Evolutionary conservation across 2,888 invertebrate genomes (phyloP).

Genomic region (Himalopsyche kuldschensis): DNA sequence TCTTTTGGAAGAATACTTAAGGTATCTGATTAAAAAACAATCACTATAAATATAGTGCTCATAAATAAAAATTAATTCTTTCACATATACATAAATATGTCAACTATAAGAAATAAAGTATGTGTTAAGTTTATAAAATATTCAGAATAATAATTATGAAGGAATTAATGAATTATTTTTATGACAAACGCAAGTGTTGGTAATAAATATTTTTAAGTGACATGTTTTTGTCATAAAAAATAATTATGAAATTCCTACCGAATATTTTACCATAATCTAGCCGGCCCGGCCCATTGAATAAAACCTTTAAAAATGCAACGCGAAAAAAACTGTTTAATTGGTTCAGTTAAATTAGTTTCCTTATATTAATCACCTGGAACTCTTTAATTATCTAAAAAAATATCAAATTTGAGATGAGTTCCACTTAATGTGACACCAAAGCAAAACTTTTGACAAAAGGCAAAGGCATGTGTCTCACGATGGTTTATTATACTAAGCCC

Average conservation of each 20-base stretch:
- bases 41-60: too few relatives aligned
- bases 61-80: too few relatives aligned
- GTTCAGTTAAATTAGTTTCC: background rate
- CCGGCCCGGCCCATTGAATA: background rate
- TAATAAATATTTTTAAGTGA: background rate
- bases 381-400: conserved; percentile 10
- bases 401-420: background rate
- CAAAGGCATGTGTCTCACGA: background rate
- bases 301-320: background rate
- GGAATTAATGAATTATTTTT: too few relatives aligned
- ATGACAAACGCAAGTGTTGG: background rate
- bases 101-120: too few relatives aligned
- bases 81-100: too few relatives aligned
- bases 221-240: background rate
- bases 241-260: background rate
- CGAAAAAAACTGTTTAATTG: background rate
- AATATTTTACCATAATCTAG: background rate
- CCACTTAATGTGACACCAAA: background rate
- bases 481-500: background rate
- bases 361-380: conserved; percentile 25
- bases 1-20: too few relatives aligned
- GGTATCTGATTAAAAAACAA: too few relatives aligned
- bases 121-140: too few relatives aligned
- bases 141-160: too few relatives aligned
- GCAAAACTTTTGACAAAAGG: background rate